These are phyloP conservation scores for Microtus obscurus DNA, from an alignment of 2,797 vertebrate genomes.

Conservation along the genomic window DNA sequence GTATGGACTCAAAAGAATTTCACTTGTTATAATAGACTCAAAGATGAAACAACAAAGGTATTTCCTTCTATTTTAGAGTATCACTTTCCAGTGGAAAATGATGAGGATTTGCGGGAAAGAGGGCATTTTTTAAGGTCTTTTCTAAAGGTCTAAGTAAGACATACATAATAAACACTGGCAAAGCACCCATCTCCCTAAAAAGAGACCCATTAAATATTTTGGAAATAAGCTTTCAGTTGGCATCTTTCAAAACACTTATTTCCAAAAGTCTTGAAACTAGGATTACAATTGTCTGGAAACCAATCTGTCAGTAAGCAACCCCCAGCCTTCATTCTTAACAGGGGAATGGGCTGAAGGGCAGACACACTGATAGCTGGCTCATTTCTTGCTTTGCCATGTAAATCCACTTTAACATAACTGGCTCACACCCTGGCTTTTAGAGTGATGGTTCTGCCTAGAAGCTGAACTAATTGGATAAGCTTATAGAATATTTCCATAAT, in stretches of 20 bases:
- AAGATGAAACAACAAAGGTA: slow-evolving; percentile 32
- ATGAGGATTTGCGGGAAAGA: neutral
- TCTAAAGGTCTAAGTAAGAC: neutral
- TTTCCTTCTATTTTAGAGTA: slow-evolving; percentile 38
- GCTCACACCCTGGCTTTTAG: slow-evolving; percentile 76
- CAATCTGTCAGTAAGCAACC: slow-evolving; percentile 71
- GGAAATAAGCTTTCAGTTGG: slow-evolving; percentile 59
- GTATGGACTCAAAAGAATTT: slow-evolving; percentile 28
- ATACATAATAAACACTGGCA: neutral
- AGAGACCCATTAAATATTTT: slow-evolving; percentile 67
- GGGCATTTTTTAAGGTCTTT: neutral
- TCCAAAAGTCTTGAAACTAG: slow-evolving; percentile 77
- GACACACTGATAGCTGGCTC: slow-evolving; percentile 85
- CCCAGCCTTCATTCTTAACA: slow-evolving; percentile 62
- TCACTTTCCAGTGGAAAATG: slow-evolving; percentile 63
- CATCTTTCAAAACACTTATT: slow-evolving; percentile 76
- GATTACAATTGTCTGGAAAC: slow-evolving; percentile 86
- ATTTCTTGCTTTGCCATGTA: slow-evolving; percentile 81
- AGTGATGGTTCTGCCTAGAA: slow-evolving; percentile 73
- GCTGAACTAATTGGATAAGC: slow-evolving; percentile 68
- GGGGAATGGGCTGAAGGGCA: slow-evolving; percentile 77
- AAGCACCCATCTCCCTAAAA: neutral
- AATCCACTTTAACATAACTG: slow-evolving; percentile 85
- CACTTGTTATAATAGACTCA: slow-evolving; percentile 49
- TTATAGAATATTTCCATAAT: slow-evolving; percentile 72